Percentiles rank a stretch among this genome's conserved stretches.
Evolutionary conservation across 2,797 vertebrate genomes (phyloP).

Genomic region (Antrozous pallidus): DNA sequence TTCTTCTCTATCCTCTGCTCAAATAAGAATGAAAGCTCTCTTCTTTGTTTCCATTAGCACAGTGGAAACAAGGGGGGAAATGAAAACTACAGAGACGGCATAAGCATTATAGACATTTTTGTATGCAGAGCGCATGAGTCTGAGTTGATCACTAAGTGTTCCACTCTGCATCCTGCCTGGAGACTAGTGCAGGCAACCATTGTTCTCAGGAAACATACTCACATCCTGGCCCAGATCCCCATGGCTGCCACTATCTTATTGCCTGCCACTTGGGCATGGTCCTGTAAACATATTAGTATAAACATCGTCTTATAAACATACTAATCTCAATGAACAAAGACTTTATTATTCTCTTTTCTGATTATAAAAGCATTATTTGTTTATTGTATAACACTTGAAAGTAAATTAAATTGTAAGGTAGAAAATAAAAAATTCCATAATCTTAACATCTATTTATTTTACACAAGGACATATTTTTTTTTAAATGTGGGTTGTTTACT

Average conservation of each 20-base stretch:
- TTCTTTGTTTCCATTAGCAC: not conserved
- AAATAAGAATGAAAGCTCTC: not conserved
- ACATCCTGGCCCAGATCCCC: not conserved
- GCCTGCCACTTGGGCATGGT: not conserved
- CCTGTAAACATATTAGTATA: not conserved
- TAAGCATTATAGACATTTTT: not conserved
- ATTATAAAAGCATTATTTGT: not conserved
- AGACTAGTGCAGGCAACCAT: not conserved
- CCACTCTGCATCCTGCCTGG: not conserved
- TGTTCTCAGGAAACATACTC: not conserved
- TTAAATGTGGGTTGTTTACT: not conserved
- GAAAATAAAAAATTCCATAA: not conserved
- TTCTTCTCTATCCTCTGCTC: not conserved
- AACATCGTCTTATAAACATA: not conserved
- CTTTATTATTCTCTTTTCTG: not conserved
- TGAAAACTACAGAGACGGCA: not conserved
- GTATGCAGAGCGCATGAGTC: not conserved
- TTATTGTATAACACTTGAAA: slow-evolving; percentile 15
- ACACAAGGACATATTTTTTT: not conserved
- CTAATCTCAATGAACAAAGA: not conserved
- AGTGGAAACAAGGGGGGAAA: too few species aligned
- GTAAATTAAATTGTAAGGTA: not conserved
- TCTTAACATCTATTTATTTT: slow-evolving; percentile 17
- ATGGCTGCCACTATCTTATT: not conserved
- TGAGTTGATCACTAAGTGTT: not conserved